Conservation (phyloP, 1,140 invertebrate species). For the Bactericera cockerelli region DNA sequence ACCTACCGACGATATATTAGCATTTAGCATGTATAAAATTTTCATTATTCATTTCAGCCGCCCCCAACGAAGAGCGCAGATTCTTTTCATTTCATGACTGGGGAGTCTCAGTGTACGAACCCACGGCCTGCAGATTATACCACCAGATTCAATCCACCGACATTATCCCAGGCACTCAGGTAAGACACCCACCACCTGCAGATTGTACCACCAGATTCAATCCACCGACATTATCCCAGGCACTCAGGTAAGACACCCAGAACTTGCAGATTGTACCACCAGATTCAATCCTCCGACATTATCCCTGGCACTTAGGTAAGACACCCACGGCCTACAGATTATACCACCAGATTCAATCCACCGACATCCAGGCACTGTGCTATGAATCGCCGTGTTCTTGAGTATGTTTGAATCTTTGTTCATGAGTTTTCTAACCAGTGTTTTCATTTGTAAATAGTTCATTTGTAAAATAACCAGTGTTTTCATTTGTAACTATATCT, state of each 20-base stretch:
- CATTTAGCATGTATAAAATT: no score
- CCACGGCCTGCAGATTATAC: conserved; percentile 50
- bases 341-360: conserved; percentile 53
- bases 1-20: no score
- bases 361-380: conserved; percentile 59
- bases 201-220: conserved; percentile 53
- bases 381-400: conserved; percentile 27
- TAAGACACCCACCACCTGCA: conserved; percentile 47
- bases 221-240: conserved; percentile 58
- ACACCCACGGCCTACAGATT: conserved; percentile 48
- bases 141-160: conserved; percentile 58
- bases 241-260: conserved; percentile 47
- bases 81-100: conserved; percentile 64
- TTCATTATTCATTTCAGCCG: no score
- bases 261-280: conserved; percentile 53
- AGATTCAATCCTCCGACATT: conserved; percentile 55
- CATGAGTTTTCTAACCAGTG: no score
- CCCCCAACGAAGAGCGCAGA: conserved; percentile 43
- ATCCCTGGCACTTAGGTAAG: conserved; percentile 55
- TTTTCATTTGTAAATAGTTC: no score
- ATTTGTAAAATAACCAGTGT: no score
- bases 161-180: conserved; percentile 56
- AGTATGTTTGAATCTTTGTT: no score
- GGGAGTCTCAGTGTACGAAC: conserved; percentile 60
- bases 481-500: no score